Conservation (phyloP, 2,797 vertebrate species). For the Acanthurus lineatus region DNA sequence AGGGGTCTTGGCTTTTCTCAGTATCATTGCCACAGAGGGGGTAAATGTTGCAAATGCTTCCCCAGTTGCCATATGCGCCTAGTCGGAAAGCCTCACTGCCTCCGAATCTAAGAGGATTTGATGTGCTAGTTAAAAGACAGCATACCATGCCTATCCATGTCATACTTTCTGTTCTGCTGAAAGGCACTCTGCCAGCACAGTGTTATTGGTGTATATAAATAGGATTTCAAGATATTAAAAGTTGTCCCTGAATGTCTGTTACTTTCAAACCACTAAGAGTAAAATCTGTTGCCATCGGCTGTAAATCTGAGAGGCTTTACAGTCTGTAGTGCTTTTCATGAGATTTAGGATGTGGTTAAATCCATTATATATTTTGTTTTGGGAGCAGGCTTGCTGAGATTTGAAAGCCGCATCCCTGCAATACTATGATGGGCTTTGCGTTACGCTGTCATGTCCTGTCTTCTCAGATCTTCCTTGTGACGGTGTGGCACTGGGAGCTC, state of each 20-base stretch:
- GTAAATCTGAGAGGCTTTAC: slow-evolving; percentile 66
- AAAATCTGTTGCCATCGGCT: slow-evolving; percentile 71
- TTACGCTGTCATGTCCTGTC: slow-evolving; percentile 70
- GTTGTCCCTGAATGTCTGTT: slow-evolving; percentile 72
- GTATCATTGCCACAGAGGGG: slow-evolving; percentile 75
- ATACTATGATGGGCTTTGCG: slow-evolving; percentile 59
- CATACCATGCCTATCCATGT: slow-evolving; percentile 72
- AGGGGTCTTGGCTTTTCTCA: slow-evolving; percentile 83
- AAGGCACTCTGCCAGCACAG: slow-evolving; percentile 73
- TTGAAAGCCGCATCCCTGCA: slow-evolving; percentile 55
- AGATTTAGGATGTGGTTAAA: slow-evolving; percentile 71
- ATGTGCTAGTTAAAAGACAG: slow-evolving; percentile 81
- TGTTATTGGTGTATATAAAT: slow-evolving; percentile 79
- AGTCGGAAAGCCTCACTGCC: slow-evolving; percentile 65
- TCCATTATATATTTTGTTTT: slow-evolving; percentile 72
- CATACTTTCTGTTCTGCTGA: slow-evolving; percentile 72
- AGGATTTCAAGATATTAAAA: slow-evolving; percentile 83
- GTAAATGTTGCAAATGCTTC: slow-evolving; percentile 80
- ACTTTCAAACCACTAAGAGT: slow-evolving; percentile 69
- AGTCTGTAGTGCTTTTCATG: slow-evolving; percentile 59
- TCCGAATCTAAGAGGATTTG: slow-evolving; percentile 81
- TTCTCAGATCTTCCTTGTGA: slow-evolving; percentile 93
- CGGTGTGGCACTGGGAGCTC: slow-evolving; percentile 94
- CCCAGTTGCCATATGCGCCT: slow-evolving; percentile 78
- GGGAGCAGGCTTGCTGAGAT: slow-evolving; percentile 60